Evolutionary conservation across 2,888 invertebrate genomes (phyloP).

Genomic region (Loripinus fragilis): DNA sequence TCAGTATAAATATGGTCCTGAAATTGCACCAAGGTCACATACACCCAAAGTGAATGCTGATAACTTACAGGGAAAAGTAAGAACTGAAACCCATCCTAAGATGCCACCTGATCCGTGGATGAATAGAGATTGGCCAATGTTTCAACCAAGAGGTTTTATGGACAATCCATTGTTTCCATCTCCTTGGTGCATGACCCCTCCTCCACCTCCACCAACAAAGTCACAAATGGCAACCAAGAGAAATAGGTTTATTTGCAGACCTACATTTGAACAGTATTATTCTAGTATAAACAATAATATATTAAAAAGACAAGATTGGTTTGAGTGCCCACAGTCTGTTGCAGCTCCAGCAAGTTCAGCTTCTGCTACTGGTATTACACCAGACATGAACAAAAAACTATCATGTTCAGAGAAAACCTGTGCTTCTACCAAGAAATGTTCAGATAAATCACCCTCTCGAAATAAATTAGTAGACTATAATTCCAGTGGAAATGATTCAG

Average conservation of each 20-base stretch:
- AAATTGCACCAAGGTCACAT: background rate
- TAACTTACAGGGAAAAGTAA: background rate
- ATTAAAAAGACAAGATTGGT: background rate
- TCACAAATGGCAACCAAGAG: background rate
- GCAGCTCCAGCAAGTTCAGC: background rate
- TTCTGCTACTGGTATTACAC: background rate
- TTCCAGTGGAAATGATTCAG: slow-evolving; percentile 31
- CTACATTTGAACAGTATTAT: background rate
- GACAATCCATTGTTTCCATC: background rate
- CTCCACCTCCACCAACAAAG: background rate
- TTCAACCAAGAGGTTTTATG: background rate
- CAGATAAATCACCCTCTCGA: background rate
- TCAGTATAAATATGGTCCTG: background rate
- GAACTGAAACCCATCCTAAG: background rate
- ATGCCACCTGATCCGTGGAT: background rate
- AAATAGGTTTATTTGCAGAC: background rate
- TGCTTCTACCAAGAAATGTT: background rate
- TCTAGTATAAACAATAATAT: background rate
- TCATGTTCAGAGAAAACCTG: background rate
- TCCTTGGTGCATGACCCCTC: background rate
- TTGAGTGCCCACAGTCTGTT: background rate
- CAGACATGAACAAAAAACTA: background rate
- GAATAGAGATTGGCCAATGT: background rate
- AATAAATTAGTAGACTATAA: slow-evolving; percentile 42
- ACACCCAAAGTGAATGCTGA: background rate